These are phyloP conservation scores for Colius striatus DNA, from an alignment of 2,113 vertebrate genomes.

Conservation along the genomic window DNA sequence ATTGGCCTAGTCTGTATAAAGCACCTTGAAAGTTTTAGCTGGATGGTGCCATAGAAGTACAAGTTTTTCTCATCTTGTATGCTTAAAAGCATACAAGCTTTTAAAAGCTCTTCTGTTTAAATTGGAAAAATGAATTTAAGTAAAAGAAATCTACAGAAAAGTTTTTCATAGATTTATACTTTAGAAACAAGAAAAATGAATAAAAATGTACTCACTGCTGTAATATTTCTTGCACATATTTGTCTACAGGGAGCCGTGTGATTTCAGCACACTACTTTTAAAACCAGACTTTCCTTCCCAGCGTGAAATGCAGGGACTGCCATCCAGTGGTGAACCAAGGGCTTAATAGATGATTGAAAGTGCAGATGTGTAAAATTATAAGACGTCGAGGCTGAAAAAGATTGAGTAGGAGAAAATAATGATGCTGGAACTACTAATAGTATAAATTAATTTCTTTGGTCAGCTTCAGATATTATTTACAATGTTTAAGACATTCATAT, in stretches of 20 bases:
- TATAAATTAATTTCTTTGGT: background rate
- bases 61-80: background rate
- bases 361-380: background rate
- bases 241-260: background rate
- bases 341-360: background rate
- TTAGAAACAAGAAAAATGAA: background rate
- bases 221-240: background rate
- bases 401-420: background rate
- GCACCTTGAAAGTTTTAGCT: background rate
- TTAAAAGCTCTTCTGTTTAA: background rate
- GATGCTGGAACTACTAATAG: background rate
- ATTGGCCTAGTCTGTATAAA: background rate
- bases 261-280: background rate
- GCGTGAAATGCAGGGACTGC: constrained; percentile 11
- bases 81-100: too few relatives aligned
- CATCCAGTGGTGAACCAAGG: constrained; percentile 17
- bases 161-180: background rate
- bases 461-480: background rate
- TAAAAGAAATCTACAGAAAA: background rate
- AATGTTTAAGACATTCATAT: background rate
- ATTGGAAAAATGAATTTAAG: background rate
- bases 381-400: background rate
- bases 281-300: background rate
- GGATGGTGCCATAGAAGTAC: background rate
- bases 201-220: background rate